Percentiles rank a stretch among this genome's conserved stretches.
These are phyloP conservation scores for Hirundo rustica DNA, from an alignment of 2,797 vertebrate species.

Conservation along the genomic window DNA sequence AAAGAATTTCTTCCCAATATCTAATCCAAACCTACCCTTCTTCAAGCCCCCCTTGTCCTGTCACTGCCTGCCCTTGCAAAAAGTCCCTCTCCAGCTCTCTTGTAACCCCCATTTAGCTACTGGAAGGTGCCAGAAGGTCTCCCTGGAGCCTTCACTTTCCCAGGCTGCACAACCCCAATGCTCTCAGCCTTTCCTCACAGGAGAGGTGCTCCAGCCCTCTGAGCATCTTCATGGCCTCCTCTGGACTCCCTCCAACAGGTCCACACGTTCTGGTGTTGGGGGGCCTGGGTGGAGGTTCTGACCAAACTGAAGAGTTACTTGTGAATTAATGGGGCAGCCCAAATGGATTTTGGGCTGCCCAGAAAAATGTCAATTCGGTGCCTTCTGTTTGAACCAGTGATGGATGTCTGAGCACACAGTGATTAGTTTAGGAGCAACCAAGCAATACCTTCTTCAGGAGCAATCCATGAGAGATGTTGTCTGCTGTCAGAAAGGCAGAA, in stretches of 20 bases:
- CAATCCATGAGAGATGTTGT: slow-evolving; percentile 97
- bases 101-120: background rate
- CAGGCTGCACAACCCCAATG: background rate
- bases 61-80: background rate
- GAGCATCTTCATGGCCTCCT: background rate
- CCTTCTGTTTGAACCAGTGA: background rate
- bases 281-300: background rate
- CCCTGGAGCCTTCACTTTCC: background rate
- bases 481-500: slow-evolving; percentile 92
- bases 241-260: background rate
- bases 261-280: accelerated
- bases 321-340: background rate
- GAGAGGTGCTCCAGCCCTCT: background rate
- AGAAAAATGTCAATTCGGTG: background rate
- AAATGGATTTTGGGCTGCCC: background rate
- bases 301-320: background rate
- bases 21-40: background rate
- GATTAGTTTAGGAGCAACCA: background rate
- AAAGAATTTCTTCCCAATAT: background rate
- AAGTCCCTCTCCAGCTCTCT: background rate
- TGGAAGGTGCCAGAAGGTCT: background rate
- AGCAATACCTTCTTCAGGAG: slow-evolving; percentile 92
- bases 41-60: background rate
- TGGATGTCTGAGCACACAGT: background rate
- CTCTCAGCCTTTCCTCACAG: background rate